Percentiles rank a stretch among this genome's conserved stretches.
Conservation (phyloP, 2,888 invertebrate genomes). For the Isotomurus palustris region DNA sequence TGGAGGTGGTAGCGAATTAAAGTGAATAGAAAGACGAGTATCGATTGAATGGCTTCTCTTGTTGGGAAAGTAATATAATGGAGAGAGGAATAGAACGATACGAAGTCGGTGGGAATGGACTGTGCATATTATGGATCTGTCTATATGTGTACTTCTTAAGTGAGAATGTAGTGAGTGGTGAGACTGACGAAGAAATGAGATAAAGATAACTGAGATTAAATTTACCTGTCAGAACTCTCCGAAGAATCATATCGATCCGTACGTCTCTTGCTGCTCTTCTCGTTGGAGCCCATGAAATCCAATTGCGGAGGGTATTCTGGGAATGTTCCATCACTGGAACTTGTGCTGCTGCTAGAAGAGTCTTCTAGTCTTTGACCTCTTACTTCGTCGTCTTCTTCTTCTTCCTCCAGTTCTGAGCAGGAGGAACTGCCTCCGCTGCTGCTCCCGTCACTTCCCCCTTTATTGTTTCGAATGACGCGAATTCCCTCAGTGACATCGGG, state of each 20-base stretch:
- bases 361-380: background rate
- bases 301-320: constrained; percentile 32
- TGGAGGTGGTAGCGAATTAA: background rate
- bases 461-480: background rate
- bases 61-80: too few relatives aligned
- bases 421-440: background rate
- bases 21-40: too few relatives aligned
- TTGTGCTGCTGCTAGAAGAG: background rate
- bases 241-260: constrained; percentile 89
- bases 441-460: background rate
- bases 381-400: background rate
- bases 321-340: constrained; percentile 19
- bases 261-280: constrained; percentile 62
- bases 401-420: too few relatives aligned
- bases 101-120: too few relatives aligned
- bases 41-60: too few relatives aligned
- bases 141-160: background rate
- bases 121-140: background rate
- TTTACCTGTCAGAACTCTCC: constrained; percentile 90
- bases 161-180: background rate
- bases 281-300: constrained; percentile 30
- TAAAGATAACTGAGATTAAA: constrained; percentile 47
- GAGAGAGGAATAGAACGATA: too few relatives aligned
- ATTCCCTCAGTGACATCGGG: background rate
- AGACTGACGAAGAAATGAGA: constrained; percentile 19